Conservation (phyloP, 2,113 vertebrate species). For the Coptodon bakossiorum region DNA sequence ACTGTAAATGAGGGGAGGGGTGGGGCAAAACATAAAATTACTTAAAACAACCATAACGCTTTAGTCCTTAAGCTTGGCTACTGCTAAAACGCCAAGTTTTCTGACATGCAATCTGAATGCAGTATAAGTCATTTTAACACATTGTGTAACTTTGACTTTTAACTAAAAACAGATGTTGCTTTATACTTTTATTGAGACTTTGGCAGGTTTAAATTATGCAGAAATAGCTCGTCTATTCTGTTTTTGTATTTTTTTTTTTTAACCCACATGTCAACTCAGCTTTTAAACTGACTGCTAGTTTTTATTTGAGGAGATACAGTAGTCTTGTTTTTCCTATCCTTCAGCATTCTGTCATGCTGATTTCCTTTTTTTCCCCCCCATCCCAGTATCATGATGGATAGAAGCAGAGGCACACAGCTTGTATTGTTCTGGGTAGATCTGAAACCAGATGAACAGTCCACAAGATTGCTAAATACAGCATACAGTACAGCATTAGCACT, state of each 20-base stretch:
- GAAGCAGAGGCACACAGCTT: not conserved
- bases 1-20: not conserved
- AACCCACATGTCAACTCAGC: not conserved
- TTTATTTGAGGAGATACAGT: not conserved
- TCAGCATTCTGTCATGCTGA: not conserved
- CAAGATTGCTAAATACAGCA: not conserved
- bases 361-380: accelerated
- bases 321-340: not conserved
- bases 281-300: not conserved
- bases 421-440: not conserved
- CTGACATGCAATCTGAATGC: not conserved
- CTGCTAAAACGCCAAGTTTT: accelerated
- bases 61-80: not conserved
- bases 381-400: not conserved
- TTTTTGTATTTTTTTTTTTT: not conserved
- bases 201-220: not conserved
- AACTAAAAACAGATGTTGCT: accelerated
- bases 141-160: accelerated
- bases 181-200: not conserved
- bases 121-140: not conserved
- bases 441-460: accelerated
- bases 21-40: not conserved
- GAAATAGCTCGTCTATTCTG: not conserved
- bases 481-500: not conserved
- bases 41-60: accelerated